Conservation (phyloP, 1,140 invertebrate genomes). For the Camponotus floridanus region DNA sequence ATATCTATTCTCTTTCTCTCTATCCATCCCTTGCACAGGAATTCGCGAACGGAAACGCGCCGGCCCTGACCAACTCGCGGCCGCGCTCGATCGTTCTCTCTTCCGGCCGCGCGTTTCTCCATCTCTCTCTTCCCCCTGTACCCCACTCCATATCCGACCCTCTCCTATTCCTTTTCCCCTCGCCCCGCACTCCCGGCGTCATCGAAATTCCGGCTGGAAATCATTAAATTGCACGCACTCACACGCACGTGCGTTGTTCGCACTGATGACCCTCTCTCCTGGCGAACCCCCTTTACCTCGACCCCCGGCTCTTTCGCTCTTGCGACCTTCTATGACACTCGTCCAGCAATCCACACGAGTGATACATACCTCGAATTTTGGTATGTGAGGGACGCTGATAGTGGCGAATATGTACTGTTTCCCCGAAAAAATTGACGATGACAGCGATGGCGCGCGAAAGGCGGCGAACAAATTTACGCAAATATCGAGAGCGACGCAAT, state of each 20-base stretch:
- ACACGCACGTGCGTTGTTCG: constrained; percentile 78
- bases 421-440: constrained; percentile 70
- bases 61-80: constrained; percentile 70
- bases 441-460: constrained; percentile 52
- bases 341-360: constrained; percentile 67
- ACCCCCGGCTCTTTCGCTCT: constrained; percentile 32
- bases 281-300: constrained; percentile 46
- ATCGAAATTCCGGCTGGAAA: constrained; percentile 84
- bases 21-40: constrained; percentile 53
- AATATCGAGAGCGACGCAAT: constrained; percentile 28
- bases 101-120: constrained; percentile 36
- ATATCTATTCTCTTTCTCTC: constrained; percentile 13
- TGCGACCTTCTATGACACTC: constrained; percentile 44
- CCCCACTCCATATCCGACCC: neutral
- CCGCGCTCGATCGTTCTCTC: constrained; percentile 49
- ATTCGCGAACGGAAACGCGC: constrained; percentile 70
- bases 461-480: constrained; percentile 61
- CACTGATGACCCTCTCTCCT: constrained; percentile 70
- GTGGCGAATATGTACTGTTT: constrained; percentile 60
- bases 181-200: constrained; percentile 74
- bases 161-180: constrained; percentile 27
- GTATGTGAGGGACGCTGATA: constrained; percentile 28
- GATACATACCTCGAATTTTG: constrained; percentile 75
- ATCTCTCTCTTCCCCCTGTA: neutral
- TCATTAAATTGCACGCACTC: constrained; percentile 80